Evolutionary conservation across 2,888 invertebrate genomes (phyloP).

Genomic region (Chirona hameri): DNA sequence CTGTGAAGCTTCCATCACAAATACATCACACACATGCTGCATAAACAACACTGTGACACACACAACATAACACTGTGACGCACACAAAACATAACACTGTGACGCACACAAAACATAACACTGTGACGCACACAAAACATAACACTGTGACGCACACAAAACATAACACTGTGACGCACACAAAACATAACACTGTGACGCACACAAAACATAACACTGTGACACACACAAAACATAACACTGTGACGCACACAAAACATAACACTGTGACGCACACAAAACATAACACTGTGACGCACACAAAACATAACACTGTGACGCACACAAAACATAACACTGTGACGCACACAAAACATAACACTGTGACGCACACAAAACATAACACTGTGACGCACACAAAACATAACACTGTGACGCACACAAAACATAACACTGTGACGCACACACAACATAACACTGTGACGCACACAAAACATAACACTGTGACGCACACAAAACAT

Average conservation of each 20-base stretch:
- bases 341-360: background rate
- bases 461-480: background rate
- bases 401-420: background rate
- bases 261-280: background rate
- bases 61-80: too few species aligned
- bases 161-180: background rate
- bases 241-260: background rate
- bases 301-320: background rate
- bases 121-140: background rate
- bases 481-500: background rate
- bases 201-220: background rate
- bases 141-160: background rate
- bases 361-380: background rate
- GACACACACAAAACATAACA: too few species aligned
- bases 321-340: background rate
- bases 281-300: background rate
- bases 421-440: background rate
- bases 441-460: background rate
- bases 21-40: too few species aligned
- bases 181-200: background rate
- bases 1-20: too few species aligned
- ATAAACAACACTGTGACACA: too few species aligned
- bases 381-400: background rate
- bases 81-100: background rate
- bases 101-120: background rate